Base-by-base conservation (phyloP, 2,797 vertebrate genomes). In the Lacerta bilineata region DNA sequence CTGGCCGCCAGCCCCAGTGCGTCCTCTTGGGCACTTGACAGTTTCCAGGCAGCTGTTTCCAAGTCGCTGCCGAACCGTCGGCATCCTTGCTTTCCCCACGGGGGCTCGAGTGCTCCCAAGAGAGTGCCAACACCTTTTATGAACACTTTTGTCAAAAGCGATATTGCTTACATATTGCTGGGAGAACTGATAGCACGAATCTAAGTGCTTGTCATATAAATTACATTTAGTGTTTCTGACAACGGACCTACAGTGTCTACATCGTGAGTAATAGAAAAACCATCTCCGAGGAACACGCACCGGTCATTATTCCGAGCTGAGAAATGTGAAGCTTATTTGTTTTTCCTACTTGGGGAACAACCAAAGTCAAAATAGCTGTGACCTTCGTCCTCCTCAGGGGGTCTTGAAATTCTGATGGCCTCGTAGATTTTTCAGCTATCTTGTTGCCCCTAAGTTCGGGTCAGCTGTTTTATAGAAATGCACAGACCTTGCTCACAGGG, bases 111-210 rank as follows among this genome's bases (percentile, higher is more conserved):
- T 80, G 84, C 55, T 92, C 18, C 76, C 39, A 79, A 64, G 68
- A 80, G 81, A 90, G 77, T n/a, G 18, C 33, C 61, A 39, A 39
- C 59, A 74, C 46, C 74, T 83, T 89, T 83, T 83, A 84, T 59
- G 88, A 90, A 90, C 71, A 76, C 50, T 89, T 89, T 83, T 83
- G 41, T 88, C 87, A 88, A 89, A 93, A 88, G 29, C 50, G 79
- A 77, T 66, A 84, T 84, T 81, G 55, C 43, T 82, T 78, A 83
- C 78, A 59, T 76, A 79, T 90, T 87, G 68, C 80, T 88, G 84
- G 79, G 79, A 80, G 74, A 39, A 84, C 36, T 78, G 78, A 89
- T 77, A 71, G 33, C n/a, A 89, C 50, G 68, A 87, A 91, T 93
- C 90, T 82, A 89, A 91, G 80, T 76, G 77, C 69, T 89, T 85